phyloP scores from a whole-genome alignment of 2,113 vertebrate genomes.

The Callipepla squamata region DNA sequence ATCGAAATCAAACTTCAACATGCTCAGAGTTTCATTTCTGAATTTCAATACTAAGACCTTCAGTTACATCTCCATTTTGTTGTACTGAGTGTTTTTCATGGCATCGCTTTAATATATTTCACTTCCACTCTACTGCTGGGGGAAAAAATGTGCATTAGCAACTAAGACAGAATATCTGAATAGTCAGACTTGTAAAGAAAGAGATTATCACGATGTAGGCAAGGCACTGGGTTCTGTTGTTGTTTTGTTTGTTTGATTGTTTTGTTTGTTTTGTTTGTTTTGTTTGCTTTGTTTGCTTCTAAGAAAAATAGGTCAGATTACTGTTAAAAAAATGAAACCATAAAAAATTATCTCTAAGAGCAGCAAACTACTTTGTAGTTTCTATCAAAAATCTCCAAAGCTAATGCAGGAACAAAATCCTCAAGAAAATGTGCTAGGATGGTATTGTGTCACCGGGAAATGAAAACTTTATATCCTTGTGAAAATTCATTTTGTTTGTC shows the following conservation, averaged over 20 bases:
- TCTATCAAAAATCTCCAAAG: not conserved
- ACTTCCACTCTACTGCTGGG: not conserved
- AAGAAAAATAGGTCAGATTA: not conserved
- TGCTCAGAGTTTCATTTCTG: not conserved
- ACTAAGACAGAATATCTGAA: not conserved
- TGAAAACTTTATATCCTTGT: not conserved
- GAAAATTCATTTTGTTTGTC: not conserved
- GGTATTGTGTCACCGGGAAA: not conserved
- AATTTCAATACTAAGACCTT: fast-evolving
- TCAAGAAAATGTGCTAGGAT: not conserved
- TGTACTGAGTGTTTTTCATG: not conserved
- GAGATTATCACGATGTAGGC: fast-evolving
- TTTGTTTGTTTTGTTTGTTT: not conserved
- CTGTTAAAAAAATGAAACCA: not conserved
- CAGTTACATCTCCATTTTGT: not conserved
- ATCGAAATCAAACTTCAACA: not conserved
- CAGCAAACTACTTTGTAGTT: not conserved
- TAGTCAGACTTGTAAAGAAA: not conserved
- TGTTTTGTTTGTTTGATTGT: not conserved
- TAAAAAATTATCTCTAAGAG: not conserved
- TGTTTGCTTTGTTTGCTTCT: not conserved
- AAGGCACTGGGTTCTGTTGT: not conserved
- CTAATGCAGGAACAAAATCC: not conserved
- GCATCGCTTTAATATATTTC: not conserved
- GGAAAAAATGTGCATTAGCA: not conserved